Evolutionary conservation across 2,888 invertebrate genomes (phyloP).

Genomic region (Mythimna lalbum): DNA sequence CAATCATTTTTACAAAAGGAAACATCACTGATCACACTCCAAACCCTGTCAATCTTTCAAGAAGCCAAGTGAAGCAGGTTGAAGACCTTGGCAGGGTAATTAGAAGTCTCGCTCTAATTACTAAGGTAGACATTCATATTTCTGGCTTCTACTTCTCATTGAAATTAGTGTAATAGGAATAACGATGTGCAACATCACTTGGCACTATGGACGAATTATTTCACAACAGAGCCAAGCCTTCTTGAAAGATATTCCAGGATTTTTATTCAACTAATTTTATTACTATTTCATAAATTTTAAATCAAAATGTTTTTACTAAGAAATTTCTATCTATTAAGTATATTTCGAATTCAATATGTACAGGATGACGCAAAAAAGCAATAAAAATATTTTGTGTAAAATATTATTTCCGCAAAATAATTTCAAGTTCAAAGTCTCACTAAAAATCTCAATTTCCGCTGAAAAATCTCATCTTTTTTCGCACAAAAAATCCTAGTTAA

Average conservation of each 20-base stretch:
- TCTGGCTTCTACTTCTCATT: slow-evolving; percentile 34
- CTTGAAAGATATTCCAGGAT: not conserved
- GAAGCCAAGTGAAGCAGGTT: slow-evolving; percentile 10
- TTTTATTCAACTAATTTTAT: slow-evolving; percentile 2
- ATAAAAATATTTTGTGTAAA: not conserved
- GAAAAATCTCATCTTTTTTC: not conserved
- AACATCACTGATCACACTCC: not conserved
- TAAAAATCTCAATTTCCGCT: not conserved
- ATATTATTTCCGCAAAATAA: not conserved
- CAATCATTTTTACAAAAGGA: not conserved
- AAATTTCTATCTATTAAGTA: not conserved
- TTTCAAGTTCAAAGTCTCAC: slow-evolving; percentile 33
- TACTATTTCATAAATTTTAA: not conserved
- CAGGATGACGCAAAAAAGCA: no score
- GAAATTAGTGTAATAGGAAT: slow-evolving; percentile 31
- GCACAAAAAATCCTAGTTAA: not conserved
- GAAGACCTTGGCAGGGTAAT: slow-evolving; percentile 30
- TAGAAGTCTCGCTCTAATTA: slow-evolving; percentile 50
- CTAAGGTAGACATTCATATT: slow-evolving; percentile 35
- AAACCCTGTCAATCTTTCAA: not conserved
- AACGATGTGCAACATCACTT: slow-evolving; percentile 37
- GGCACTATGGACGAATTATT: slow-evolving; percentile 31
- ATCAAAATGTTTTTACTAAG: accelerated
- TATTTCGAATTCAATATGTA: no score
- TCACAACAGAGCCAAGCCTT: slow-evolving; percentile 12